phyloP scores from a whole-genome alignment of 2,888 invertebrate genomes.

The Leucophenga maculata region DNA sequence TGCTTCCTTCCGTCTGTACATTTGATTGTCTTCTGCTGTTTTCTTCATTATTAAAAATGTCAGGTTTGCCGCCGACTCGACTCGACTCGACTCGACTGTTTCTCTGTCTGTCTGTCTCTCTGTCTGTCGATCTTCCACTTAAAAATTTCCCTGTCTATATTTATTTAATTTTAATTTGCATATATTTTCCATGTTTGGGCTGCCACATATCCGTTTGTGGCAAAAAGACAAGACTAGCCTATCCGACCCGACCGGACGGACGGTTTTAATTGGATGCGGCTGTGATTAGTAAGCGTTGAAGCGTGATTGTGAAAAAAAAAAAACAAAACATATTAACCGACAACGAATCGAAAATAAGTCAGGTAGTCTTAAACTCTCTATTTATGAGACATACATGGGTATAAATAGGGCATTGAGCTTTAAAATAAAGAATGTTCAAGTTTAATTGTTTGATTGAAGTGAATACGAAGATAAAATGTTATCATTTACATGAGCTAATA shows the following conservation, averaged over 20 bases:
- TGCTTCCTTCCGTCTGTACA: no score
- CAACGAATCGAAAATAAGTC: neutral
- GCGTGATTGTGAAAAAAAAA: neutral
- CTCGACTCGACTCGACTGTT: no score
- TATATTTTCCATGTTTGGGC: constrained; percentile 15
- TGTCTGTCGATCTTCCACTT: neutral
- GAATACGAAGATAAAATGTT: no score
- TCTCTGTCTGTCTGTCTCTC: neutral
- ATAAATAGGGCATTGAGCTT: no score
- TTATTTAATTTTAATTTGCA: constrained; percentile 12
- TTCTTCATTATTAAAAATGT: no score
- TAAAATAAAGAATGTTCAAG: no score
- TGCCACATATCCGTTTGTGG: constrained; percentile 16
- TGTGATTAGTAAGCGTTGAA: neutral
- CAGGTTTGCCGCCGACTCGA: no score
- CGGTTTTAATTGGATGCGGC: neutral
- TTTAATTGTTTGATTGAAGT: no score
- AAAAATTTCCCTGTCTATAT: neutral
- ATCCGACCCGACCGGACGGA: neutral
- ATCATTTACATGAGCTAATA: no score
- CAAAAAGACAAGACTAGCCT: neutral
- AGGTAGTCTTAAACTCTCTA: neutral
- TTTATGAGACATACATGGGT: no score
- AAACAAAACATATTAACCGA: neutral
- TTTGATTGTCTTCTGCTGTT: no score